Base-by-base conservation (phyloP, 2,797 vertebrate genomes). In the Lepilemur septentrionalis region DNA sequence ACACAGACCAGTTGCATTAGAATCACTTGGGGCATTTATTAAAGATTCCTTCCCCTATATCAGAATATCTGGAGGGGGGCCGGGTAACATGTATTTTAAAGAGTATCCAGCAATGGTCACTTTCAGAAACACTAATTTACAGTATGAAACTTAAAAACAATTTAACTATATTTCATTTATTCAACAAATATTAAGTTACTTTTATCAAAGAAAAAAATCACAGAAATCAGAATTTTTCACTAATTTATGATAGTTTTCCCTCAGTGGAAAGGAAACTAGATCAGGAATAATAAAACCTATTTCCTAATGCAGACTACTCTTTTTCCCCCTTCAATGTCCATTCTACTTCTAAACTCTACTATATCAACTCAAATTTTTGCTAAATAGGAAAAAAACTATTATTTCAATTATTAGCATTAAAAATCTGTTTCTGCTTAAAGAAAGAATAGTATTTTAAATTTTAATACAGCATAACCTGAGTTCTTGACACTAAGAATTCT, bases 31-130 rank as follows among this genome's bases (percentile, higher is more conserved):
- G 80, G 14, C 57, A 94, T 35, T 95, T 95, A 95, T 79, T 95
- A 93, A 94, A 96, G 65, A 90, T 85, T 94, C 55, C 55, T 93
- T 52, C 57, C 76, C 93, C 55, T 83, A 25, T 63, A 59, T 85
- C 73, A 80, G 82, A 95, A 22, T 91, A 48, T 84, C 89, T 87
- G 69, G 65, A 52, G 65, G 93, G 70, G 75, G 83, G 69, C 86
- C 81, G 93, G 28, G 85, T 86, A 91, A 94, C 85, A 93, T 22
- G 61, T 84, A 94, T 85, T 96, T 91, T 95, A 91, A 97, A 96
- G 76, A 78, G 38, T 80, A 91, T 67, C 78, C 94, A 92, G 59
- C 7, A 25, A 91, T 18, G 35, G 50, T 94, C 46, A 88, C 82
- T 93, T 86, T 93, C 70, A 84, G 76, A 96, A 96, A 96, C 32